phyloP scores from a whole-genome alignment of 2,797 vertebrate species.

The Pempheris klunzingeri region DNA sequence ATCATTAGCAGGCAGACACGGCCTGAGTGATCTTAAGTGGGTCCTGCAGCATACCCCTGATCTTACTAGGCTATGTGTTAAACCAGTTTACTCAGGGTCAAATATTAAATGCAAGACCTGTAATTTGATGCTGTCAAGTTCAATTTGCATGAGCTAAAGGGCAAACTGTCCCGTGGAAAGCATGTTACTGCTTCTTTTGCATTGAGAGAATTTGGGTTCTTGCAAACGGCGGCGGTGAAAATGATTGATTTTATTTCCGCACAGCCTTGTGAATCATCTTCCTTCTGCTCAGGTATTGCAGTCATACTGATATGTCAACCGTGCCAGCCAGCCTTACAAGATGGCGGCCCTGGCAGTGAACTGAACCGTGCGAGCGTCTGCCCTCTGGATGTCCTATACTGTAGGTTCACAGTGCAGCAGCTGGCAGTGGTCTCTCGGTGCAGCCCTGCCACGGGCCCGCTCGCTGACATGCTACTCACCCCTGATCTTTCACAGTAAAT shows the following conservation, averaged over 20 bases:
- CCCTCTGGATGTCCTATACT: conserved; percentile 72
- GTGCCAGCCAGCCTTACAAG: conserved; percentile 58
- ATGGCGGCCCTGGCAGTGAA: conserved; percentile 68
- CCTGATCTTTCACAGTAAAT: conserved; percentile 99
- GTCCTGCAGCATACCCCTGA: conserved; percentile 54
- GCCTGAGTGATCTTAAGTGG: conserved; percentile 53
- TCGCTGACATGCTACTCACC: conserved; percentile 88
- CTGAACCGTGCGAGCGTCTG: conserved; percentile 56
- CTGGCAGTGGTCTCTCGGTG: conserved; percentile 57
- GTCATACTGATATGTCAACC: conserved; percentile 46
- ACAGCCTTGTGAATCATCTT: conserved; percentile 13
- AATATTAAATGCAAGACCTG: conserved; percentile 50
- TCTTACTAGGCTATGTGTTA: conserved; percentile 32
- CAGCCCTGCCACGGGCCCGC: conserved; percentile 30
- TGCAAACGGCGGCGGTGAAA: background rate
- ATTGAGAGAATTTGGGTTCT: conserved; percentile 8
- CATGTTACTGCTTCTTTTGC: background rate
- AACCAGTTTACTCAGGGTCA: conserved; percentile 46
- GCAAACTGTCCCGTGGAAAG: conserved; percentile 31
- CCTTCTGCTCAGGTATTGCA: conserved; percentile 18
- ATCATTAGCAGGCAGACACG: conserved; percentile 63
- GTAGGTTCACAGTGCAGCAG: conserved; percentile 54
- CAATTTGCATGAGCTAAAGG: conserved; percentile 39
- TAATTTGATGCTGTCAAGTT: conserved; percentile 47
- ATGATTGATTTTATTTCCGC: background rate